Evolutionary conservation across 2,797 vertebrate species (phyloP), one percentile per base, ranked within the genome.

Genomic region (Mormyrops boulengeri): DNA sequence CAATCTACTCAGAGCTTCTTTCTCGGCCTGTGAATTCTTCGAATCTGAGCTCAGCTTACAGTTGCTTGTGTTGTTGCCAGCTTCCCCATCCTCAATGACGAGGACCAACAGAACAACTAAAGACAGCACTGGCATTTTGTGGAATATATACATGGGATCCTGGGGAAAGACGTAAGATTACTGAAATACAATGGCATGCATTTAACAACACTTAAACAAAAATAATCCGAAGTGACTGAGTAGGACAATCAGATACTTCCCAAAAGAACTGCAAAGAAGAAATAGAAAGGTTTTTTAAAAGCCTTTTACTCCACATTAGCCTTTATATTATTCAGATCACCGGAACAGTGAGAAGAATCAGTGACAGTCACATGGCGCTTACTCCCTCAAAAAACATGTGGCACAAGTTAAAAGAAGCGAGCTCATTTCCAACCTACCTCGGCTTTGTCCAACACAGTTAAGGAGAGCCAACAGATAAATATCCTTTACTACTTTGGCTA

Each of bases 91-190:
- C 77, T 53, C 91, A 22, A 91, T 88, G 89, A 93, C 87, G 14
- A 96, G 89, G 26, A 94, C 19, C 90, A 96, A 90, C 89, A 93
- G 91, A 88, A 94, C 44, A 1, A 91, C 82, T 90, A 94, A n/a
- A 77, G 91, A 93, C 93, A 93, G 94, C 90, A 93, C 2, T 47
- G 94, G 84, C 9, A 90, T 89, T 85, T 47, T 85, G 82, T 77
- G 41, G 14, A 30, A 38, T 34, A 9, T 3, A 22, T 2, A 38
- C 88, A 91, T 88, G 66, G 62, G 62, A 12, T n/a, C 73, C 89
- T 89, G 85, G n/a, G 26, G 52, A 88, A 34, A 69, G 22, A 88
- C 34, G 30, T 2, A n/a, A 3, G 55, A 22, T 66, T n/a, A 69
- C 26, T 19, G 55, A 11, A 57, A 62, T 38, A 60, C 77, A 57